phyloP scores from a whole-genome alignment of 2,113 vertebrate genomes.

The Mellivora capensis region DNA sequence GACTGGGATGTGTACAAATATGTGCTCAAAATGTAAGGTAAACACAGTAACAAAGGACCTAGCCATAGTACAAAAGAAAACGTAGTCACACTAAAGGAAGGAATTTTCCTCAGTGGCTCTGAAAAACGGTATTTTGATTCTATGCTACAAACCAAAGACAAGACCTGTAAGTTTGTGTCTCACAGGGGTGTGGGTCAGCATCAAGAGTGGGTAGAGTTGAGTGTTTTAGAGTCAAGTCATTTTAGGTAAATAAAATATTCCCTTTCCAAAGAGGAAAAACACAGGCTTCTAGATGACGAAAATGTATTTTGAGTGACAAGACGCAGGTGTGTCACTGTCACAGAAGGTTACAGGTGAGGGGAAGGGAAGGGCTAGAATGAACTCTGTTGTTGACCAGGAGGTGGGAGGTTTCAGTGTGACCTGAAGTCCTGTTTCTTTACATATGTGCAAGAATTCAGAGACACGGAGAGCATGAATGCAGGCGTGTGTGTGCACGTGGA shows the following conservation, averaged over 20 bases:
- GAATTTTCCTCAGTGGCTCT: background rate
- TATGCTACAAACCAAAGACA: background rate
- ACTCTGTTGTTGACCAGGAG: background rate
- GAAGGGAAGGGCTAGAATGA: background rate
- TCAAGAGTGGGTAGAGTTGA: background rate
- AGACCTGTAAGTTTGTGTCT: background rate
- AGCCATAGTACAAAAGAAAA: background rate
- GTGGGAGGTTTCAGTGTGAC: background rate
- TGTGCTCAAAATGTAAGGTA: background rate
- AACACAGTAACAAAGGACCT: background rate
- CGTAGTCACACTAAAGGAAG: background rate
- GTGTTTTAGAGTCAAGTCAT: background rate
- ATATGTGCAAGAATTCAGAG: background rate
- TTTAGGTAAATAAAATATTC: slow-evolving; percentile 4
- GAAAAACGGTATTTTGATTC: background rate
- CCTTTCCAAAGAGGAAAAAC: background rate
- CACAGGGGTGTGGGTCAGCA: background rate
- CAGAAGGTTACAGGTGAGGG: background rate
- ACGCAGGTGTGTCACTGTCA: background rate
- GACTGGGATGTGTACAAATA: background rate
- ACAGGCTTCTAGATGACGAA: background rate
- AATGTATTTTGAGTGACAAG: background rate
- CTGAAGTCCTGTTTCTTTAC: background rate
- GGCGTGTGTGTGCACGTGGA: rapidly evolving
- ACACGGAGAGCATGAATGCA: too few species aligned